Conservation (phyloP, 2,113 vertebrate genomes). For the Heloderma charlesbogerti region DNA sequence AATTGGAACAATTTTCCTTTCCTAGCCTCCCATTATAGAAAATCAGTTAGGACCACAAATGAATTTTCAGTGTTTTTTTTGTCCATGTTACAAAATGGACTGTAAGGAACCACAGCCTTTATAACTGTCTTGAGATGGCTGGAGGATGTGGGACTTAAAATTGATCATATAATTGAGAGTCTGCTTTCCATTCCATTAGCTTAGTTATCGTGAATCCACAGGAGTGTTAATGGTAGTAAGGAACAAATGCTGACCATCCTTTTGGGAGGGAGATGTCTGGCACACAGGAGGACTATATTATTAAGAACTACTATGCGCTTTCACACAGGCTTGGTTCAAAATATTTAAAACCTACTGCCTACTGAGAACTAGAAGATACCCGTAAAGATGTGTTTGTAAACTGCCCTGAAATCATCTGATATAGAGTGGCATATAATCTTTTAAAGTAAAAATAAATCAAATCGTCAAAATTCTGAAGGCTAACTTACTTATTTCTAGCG, state of each 20-base stretch:
- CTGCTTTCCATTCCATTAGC: background rate
- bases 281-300: background rate
- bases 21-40: background rate
- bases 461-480: background rate
- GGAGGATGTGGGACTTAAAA: background rate
- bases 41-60: background rate
- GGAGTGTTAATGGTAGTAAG: background rate
- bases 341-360: background rate
- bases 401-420: background rate
- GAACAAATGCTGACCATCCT: background rate
- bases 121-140: background rate
- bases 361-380: background rate
- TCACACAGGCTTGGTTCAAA: background rate
- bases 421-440: background rate
- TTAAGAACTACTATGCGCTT: too few species aligned
- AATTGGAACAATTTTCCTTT: background rate
- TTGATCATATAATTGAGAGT: background rate
- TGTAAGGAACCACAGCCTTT: too few species aligned
- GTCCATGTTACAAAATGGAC: background rate
- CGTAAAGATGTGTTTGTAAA: background rate
- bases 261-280: background rate
- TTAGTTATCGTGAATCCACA: background rate
- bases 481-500: background rate
- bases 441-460: background rate
- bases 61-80: background rate